Conservation (phyloP, 2,888 invertebrate genomes). For the Nephrocerus scutellatus region DNA sequence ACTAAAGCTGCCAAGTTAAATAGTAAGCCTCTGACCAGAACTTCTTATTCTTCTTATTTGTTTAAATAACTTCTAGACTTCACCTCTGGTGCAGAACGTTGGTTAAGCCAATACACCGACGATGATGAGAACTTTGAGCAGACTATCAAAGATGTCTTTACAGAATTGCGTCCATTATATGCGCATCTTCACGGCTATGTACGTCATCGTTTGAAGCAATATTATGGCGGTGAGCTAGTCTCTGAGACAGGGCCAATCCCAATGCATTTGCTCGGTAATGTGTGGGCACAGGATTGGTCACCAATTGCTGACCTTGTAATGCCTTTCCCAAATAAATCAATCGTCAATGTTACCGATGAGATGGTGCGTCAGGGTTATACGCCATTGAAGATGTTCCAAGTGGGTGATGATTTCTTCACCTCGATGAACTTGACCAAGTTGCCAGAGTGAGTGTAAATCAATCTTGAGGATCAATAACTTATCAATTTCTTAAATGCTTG, state of each 20-base stretch:
- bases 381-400: conserved; percentile 71
- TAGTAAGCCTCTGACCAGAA: conserved; percentile 45
- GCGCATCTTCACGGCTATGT: conserved; percentile 85
- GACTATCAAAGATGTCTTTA: conserved; percentile 72
- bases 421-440: conserved; percentile 71
- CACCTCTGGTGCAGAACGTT: conserved; percentile 57
- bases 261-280: conserved; percentile 79
- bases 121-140: conserved; percentile 60
- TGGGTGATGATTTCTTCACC: conserved; percentile 74
- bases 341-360: conserved; percentile 75
- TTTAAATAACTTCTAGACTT: conserved; percentile 54
- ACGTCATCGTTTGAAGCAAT: conserved; percentile 70
- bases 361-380: conserved; percentile 82
- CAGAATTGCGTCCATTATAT: conserved; percentile 77
- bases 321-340: conserved; percentile 77
- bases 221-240: conserved; percentile 76
- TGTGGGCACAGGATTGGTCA: conserved; percentile 85
- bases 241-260: conserved; percentile 75
- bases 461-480: not conserved
- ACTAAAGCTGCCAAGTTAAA: conserved; percentile 63
- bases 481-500: not conserved
- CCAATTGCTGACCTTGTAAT: conserved; percentile 73
- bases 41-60: too few relatives aligned
- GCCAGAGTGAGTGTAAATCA: conserved; percentile 47
- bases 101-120: conserved; percentile 66